Percentiles rank a stretch among this genome's conserved stretches.
These are phyloP conservation scores for Rattus rattus DNA, from an alignment of 2,113 vertebrate genomes.

Conservation along the genomic window DNA sequence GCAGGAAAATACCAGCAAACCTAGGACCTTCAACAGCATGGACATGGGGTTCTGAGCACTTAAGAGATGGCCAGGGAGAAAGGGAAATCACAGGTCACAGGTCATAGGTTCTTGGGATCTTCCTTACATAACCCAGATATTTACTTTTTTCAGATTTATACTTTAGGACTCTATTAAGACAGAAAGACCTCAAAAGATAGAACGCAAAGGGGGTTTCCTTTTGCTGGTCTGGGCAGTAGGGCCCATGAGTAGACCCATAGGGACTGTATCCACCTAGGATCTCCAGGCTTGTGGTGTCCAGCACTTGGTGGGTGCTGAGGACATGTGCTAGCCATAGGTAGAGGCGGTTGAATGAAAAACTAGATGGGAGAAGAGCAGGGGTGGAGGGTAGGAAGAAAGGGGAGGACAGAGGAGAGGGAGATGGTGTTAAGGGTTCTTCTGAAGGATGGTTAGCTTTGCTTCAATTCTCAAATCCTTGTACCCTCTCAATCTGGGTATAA, in stretches of 20 bases:
- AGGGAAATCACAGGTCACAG: background rate
- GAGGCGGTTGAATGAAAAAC: background rate
- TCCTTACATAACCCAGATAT: background rate
- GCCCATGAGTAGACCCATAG: background rate
- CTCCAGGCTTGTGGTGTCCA: background rate
- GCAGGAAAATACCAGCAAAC: background rate
- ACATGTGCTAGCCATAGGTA: background rate
- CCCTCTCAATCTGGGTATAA: background rate
- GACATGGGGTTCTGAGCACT: too few relatives aligned
- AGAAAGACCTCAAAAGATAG: background rate
- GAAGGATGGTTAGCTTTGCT: background rate
- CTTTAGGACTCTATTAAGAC: background rate
- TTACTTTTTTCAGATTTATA: background rate
- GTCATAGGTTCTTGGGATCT: background rate
- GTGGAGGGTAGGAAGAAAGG: background rate
- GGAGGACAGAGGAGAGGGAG: background rate
- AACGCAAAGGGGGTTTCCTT: background rate
- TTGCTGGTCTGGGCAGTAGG: background rate
- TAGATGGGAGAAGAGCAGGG: background rate
- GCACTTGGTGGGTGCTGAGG: too few relatives aligned
- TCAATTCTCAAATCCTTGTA: background rate
- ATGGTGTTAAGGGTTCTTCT: background rate
- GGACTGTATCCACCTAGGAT: background rate
- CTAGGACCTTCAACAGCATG: background rate
- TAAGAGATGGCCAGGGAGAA: background rate